phyloP scores from a whole-genome alignment of 1,140 invertebrate species.

The Sitodiplosis mosellana region DNA sequence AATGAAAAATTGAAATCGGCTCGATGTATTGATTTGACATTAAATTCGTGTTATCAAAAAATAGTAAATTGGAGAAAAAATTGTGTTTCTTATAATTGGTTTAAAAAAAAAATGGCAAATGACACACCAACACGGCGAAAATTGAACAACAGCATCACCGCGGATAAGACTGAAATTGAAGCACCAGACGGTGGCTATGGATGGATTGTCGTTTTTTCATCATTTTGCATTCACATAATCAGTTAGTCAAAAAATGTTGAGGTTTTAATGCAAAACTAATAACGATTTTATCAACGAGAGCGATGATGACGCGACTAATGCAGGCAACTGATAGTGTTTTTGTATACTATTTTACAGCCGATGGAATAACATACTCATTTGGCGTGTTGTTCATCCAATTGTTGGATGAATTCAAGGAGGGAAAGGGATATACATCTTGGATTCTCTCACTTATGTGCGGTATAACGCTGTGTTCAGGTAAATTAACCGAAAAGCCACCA shows the following conservation, averaged over 20 bases:
- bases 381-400: slow-evolving; percentile 71
- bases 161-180: slow-evolving; percentile 10
- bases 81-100: no score
- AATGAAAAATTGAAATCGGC: no score
- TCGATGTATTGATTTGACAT: no score
- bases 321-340: no score
- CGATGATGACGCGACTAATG: no score
- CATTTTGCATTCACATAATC: slow-evolving; percentile 81
- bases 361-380: slow-evolving; percentile 84
- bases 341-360: slow-evolving; percentile 40
- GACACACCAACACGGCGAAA: not conserved
- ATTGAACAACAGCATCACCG: not conserved
- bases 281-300: no score
- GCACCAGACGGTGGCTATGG: slow-evolving; percentile 67
- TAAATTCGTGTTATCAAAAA: no score
- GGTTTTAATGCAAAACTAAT: no score
- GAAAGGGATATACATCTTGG: slow-evolving; percentile 62
- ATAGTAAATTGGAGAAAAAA: no score
- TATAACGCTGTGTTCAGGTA: slow-evolving; percentile 79
- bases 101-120: slow-evolving; percentile 2
- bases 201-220: slow-evolving; percentile 78
- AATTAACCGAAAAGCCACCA: no score
- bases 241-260: slow-evolving; percentile 43
- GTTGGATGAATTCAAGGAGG: slow-evolving; percentile 57
- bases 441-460: slow-evolving; percentile 83